Conservation (phyloP, 2,888 invertebrate species). For the Monopis laevigella region DNA sequence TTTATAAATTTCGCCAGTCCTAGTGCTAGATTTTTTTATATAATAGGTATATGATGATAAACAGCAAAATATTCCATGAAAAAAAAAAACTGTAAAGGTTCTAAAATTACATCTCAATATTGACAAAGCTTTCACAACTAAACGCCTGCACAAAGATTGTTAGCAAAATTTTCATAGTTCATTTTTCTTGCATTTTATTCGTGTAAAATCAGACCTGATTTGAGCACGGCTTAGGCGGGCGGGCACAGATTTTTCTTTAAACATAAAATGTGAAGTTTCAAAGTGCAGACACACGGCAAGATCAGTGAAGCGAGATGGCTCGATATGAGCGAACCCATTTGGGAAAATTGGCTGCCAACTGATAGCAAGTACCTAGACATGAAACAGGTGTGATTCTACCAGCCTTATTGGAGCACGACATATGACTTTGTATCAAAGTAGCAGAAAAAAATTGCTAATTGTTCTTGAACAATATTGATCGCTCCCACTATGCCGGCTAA, state of each 20-base stretch:
- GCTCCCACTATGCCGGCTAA: too few species aligned
- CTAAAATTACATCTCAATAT: too few species aligned
- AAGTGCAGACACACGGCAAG: conserved; percentile 19
- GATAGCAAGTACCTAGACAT: conserved; percentile 12
- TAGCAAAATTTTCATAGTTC: not conserved
- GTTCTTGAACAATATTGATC: too few species aligned
- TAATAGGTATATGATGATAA: too few species aligned
- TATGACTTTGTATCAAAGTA: too few species aligned
- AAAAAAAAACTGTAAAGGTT: too few species aligned
- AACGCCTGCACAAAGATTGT: not conserved
- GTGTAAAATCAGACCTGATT: not conserved
- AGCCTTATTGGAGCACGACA: too few species aligned
- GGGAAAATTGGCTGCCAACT: conserved; percentile 30
- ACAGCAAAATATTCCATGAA: too few species aligned
- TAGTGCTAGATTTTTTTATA: too few species aligned
- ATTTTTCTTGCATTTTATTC: not conserved
- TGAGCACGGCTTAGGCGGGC: not conserved
- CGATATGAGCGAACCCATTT: conserved; percentile 26
- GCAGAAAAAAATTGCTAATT: too few species aligned
- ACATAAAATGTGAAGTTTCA: conserved; percentile 20
- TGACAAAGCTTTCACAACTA: too few species aligned
- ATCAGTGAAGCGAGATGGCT: conserved; percentile 20
- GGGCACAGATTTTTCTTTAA: conserved; percentile 18
- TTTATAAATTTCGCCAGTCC: too few species aligned
- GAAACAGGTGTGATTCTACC: conserved; percentile 9